Conservation (phyloP, 2,797 vertebrate species). For the Clarias pachynema region DNA sequence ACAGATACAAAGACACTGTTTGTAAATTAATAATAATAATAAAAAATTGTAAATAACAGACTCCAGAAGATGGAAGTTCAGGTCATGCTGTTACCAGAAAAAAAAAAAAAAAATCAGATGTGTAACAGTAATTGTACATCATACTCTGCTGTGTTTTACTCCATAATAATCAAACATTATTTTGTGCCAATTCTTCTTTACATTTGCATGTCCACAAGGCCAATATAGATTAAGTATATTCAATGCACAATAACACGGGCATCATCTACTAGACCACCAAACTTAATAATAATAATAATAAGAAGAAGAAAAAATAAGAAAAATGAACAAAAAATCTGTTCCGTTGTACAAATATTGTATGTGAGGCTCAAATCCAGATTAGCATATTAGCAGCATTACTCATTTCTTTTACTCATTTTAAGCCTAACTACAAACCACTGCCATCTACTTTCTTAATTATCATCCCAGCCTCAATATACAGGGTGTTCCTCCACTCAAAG, state of each 20-base stretch:
- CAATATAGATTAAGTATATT: not conserved
- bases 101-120: not conserved
- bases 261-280: not conserved
- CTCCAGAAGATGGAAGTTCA: no score
- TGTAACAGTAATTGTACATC: not conserved
- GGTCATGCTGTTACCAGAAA: not conserved
- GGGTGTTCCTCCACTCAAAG: not conserved
- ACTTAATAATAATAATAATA: no score
- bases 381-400: not conserved
- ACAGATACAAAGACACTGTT: not conserved
- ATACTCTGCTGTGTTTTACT: not conserved
- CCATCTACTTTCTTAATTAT: not conserved
- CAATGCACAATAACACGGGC: not conserved
- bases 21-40: no score
- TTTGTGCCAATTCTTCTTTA: not conserved
- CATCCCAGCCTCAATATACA: not conserved
- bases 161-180: not conserved
- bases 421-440: not conserved
- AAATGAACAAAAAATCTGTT: not conserved
- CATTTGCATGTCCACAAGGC: not conserved
- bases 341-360: not conserved
- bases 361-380: not conserved
- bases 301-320: not conserved
- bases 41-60: no score
- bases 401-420: not conserved